These are phyloP conservation scores for Megatriorchis doriae DNA, from an alignment of 2,113 vertebrate species.

Conservation along the genomic window DNA sequence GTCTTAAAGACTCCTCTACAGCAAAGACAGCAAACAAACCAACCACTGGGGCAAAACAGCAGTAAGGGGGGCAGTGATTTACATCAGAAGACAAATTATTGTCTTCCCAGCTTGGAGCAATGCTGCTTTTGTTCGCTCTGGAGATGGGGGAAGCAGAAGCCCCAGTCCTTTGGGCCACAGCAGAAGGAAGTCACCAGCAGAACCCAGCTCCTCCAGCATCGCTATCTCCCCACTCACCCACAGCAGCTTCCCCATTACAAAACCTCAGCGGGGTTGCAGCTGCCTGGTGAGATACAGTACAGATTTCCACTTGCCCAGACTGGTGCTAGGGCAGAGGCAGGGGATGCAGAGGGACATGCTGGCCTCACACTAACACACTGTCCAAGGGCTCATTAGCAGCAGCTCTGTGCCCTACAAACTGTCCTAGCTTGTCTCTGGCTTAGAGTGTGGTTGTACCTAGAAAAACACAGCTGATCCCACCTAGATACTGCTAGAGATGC, in stretches of 20 bases:
- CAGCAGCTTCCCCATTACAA: not conserved
- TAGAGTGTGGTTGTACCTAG: not conserved
- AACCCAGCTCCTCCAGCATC: not conserved
- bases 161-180: not conserved
- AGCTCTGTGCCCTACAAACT: not conserved
- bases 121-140: not conserved
- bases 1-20: not conserved
- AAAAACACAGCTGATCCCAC: not conserved
- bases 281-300: not conserved
- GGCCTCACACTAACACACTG: not conserved
- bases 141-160: not conserved
- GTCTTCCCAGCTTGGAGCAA: not conserved
- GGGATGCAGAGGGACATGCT: accelerated
- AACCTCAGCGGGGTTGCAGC: not conserved
- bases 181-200: not conserved
- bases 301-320: not conserved
- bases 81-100: not conserved
- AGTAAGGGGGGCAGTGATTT: not conserved
- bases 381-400: not conserved
- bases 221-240: not conserved
- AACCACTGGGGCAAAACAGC: not conserved
- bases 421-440: not conserved
- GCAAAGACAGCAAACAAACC: not conserved
- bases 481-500: too few species aligned
- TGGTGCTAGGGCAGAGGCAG: not conserved